Percentiles rank a stretch among this genome's conserved stretches.
Conservation (phyloP, 2,113 vertebrate species). For the Tricholaema leucomelas region DNA sequence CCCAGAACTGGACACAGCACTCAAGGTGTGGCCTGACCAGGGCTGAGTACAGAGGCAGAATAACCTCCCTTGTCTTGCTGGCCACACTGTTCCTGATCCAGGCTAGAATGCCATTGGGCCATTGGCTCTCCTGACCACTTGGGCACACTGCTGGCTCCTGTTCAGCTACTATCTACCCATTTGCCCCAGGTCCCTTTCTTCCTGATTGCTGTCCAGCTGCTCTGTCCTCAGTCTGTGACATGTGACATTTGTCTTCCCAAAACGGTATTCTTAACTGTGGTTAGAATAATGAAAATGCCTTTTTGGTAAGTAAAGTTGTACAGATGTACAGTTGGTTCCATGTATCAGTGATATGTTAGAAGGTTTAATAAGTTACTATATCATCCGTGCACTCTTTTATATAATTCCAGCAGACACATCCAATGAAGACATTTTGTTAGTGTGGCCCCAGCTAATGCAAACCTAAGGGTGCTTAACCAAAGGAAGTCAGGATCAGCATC, state of each 20-base stretch:
- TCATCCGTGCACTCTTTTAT: neutral
- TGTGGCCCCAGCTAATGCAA: neutral
- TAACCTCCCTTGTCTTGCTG: too few species aligned
- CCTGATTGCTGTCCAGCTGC: too few species aligned
- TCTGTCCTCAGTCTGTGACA: too few species aligned
- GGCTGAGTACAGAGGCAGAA: too few species aligned
- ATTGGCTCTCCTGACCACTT: too few species aligned
- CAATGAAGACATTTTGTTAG: neutral
- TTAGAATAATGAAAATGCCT: neutral
- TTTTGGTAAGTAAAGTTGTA: neutral
- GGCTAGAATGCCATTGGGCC: too few species aligned
- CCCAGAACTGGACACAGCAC: too few species aligned
- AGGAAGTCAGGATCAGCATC: rapidly evolving
- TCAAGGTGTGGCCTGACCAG: too few species aligned
- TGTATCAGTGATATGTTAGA: neutral
- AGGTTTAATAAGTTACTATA: neutral
- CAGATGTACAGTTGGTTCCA: neutral
- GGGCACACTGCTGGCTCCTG: too few species aligned
- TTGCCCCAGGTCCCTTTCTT: too few species aligned
- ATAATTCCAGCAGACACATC: neutral
- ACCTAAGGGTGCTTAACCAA: neutral
- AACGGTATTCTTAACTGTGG: neutral
- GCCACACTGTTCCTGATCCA: too few species aligned
- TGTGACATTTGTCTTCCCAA: neutral
- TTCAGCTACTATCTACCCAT: too few species aligned